Percentiles rank a stretch among this genome's conserved stretches.
Conservation (phyloP, 1,140 invertebrate genomes). For the Drosophila novamexicana region DNA sequence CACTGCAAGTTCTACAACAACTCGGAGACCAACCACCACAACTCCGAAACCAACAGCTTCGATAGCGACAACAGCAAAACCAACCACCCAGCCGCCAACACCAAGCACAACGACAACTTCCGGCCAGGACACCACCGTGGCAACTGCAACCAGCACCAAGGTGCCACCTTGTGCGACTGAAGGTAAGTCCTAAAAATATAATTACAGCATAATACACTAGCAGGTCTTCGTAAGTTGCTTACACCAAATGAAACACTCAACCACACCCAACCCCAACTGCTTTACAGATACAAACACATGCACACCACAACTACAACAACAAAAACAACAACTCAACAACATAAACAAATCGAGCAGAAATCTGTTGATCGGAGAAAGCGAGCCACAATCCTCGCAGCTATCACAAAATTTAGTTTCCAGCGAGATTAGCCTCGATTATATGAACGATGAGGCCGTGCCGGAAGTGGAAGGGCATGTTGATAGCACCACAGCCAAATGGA, state of each 20-base stretch:
- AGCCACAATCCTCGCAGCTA: conserved; percentile 7
- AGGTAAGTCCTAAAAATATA: conserved; percentile 41
- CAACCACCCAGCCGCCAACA: neutral
- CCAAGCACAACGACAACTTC: neutral
- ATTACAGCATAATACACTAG: neutral
- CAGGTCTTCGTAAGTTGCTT: neutral
- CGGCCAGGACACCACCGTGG: conserved; percentile 7
- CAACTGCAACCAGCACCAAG: neutral
- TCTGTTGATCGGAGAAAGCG: conserved; percentile 15
- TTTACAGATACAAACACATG: conserved; percentile 60
- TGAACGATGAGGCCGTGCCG: conserved; percentile 47
- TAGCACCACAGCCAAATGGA: conserved; percentile 17
- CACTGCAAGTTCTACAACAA: neutral
- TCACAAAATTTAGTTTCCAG: conserved; percentile 39
- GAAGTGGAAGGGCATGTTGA: neutral
- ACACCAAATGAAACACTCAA: conserved; percentile 6
- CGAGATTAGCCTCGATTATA: conserved; percentile 48
- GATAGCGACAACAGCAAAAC: conserved; percentile 13
- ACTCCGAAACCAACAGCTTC: conserved; percentile 1
- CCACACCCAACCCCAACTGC: conserved; percentile 31
- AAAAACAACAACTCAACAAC: conserved; percentile 12
- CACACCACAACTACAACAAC: conserved; percentile 48
- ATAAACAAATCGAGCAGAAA: conserved; percentile 9
- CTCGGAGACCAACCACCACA: neutral
- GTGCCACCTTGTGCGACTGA: conserved; percentile 32